Conservation (phyloP, 2,888 invertebrate species). For the Melieria picta region DNA sequence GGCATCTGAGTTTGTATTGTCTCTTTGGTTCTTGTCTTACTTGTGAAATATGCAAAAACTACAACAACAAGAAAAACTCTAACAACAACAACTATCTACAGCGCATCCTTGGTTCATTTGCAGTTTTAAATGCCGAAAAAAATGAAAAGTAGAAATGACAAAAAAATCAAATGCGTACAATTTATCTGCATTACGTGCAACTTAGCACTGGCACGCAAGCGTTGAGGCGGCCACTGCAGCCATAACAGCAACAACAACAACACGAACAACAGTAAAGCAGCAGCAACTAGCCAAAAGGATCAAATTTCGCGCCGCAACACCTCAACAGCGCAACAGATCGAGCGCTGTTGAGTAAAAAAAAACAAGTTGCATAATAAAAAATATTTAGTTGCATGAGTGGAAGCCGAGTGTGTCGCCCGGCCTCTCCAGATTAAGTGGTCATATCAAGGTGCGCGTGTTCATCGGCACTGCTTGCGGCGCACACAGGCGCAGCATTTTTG, state of each 20-base stretch:
- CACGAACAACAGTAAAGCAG: conserved; percentile 16
- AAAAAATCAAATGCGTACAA: conserved; percentile 40
- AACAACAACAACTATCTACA: conserved; percentile 18
- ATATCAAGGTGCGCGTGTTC: conserved; percentile 47
- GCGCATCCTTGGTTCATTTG: neutral
- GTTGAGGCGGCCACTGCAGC: neutral
- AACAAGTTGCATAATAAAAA: neutral
- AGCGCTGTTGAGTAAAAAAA: neutral
- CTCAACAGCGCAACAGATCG: neutral
- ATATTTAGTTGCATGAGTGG: neutral
- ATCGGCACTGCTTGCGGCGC: conserved; percentile 20
- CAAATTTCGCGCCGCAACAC: conserved; percentile 28
- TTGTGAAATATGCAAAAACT: neutral
- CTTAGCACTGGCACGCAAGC: conserved; percentile 46
- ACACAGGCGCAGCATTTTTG: conserved; percentile 26
- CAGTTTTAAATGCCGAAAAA: neutral
- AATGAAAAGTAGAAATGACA: conserved; percentile 3
- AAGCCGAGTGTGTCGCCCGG: neutral
- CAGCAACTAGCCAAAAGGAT: conserved; percentile 31
- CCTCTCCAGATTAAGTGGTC: conserved; percentile 46
- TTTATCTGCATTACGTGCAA: conserved; percentile 50
- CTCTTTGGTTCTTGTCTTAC: neutral
- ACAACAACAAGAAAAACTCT: conserved; percentile 23
- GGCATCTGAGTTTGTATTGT: too few relatives aligned
- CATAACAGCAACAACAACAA: conserved; percentile 20